Evolutionary conservation across 2,888 invertebrate genomes (phyloP).

Genomic region (Agriopis aurantiaria): DNA sequence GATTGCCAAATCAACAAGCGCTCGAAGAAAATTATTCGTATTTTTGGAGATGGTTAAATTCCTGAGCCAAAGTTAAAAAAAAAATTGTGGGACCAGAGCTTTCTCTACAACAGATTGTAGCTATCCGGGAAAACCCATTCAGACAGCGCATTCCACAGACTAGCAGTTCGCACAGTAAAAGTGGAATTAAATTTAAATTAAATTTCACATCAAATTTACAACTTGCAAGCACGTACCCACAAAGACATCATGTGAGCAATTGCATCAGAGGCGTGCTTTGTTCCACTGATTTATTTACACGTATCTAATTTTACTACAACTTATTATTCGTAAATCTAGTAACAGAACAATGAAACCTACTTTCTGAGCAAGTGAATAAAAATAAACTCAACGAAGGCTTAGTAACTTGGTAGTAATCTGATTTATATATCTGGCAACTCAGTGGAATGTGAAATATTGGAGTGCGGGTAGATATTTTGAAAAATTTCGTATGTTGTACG

Average conservation of each 20-base stretch:
- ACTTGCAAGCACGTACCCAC: background rate
- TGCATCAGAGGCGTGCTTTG: constrained; percentile 12
- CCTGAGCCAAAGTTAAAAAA: too few relatives aligned
- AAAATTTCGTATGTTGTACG: constrained; percentile 21
- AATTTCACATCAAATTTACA: constrained; percentile 7
- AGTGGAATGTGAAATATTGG: constrained; percentile 71
- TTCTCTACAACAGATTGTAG: too few relatives aligned
- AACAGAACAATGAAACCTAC: constrained; percentile 10
- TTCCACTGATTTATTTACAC: constrained; percentile 22
- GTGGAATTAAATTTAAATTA: background rate
- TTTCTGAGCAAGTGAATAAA: constrained; percentile 33
- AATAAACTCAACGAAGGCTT: constrained; percentile 33
- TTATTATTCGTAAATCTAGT: background rate
- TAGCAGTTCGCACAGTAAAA: too few relatives aligned
- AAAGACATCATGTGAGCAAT: constrained; percentile 11
- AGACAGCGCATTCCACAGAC: too few relatives aligned
- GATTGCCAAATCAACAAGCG: background rate
- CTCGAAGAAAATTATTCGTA: too few relatives aligned
- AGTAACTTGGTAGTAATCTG: constrained; percentile 58
- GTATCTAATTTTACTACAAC: constrained; percentile 12
- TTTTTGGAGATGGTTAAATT: too few relatives aligned
- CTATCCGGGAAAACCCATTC: too few relatives aligned
- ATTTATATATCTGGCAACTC: constrained; percentile 78
- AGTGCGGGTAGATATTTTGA: constrained; percentile 51
- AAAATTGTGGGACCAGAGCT: too few relatives aligned